A percentile compares a stretch with the other conserved stretches of the same genome.
Evolutionary conservation across 2,113 vertebrate species (phyloP).

Genomic region (Zosterops borbonicus): DNA sequence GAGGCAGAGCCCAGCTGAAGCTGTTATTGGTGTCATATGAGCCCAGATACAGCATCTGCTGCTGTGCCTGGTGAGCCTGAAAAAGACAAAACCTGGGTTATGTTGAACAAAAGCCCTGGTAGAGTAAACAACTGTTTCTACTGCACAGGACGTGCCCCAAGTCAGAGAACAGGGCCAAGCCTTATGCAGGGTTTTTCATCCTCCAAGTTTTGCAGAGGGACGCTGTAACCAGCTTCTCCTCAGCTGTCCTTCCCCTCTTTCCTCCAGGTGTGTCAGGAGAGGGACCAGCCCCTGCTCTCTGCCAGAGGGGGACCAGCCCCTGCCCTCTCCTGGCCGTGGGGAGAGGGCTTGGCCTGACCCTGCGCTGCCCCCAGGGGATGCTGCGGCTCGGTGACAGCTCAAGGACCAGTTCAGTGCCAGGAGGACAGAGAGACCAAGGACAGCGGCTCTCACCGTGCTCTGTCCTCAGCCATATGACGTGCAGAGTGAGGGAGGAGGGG

Average conservation of each 20-base stretch:
- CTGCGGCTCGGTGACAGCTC: not conserved
- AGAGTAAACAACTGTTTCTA: not conserved
- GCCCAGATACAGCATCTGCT: slow-evolving; percentile 37
- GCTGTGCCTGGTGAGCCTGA: not conserved
- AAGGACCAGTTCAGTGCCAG: accelerated
- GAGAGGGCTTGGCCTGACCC: not conserved
- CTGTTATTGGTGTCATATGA: slow-evolving; percentile 7
- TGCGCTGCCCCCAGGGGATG: accelerated
- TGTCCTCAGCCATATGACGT: not conserved
- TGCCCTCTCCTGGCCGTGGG: not conserved
- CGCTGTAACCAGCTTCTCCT: not conserved
- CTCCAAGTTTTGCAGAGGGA: not conserved
- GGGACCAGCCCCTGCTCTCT: not conserved
- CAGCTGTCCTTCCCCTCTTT: not conserved
- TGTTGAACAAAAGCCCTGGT: not conserved
- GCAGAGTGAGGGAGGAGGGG: not conserved
- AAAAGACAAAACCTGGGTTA: not conserved
- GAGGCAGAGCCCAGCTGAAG: slow-evolving; percentile 18
- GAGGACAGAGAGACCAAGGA: not conserved
- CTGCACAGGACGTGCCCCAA: not conserved
- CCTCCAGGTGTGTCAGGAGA: not conserved
- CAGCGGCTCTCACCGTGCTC: not conserved
- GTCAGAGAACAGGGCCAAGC: not conserved
- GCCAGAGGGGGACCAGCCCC: not conserved
- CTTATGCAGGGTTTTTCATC: not conserved